Evolutionary conservation across 2,113 vertebrate genomes (phyloP), one percentile per base, ranked within the genome.

Genomic region (Phylloscopus whistleri): DNA sequence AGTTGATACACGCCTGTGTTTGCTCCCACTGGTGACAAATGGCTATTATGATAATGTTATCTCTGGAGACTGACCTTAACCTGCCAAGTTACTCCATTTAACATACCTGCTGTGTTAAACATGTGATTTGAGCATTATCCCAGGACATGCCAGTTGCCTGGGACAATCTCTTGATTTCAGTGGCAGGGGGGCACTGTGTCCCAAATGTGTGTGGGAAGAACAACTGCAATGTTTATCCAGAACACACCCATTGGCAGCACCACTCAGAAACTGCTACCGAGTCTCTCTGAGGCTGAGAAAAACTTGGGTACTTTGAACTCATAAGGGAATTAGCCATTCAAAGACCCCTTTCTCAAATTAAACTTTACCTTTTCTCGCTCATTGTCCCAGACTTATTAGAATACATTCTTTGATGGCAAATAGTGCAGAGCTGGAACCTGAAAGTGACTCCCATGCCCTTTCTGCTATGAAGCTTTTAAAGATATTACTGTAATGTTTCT

Each of bases 11-110:
- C 66, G 62, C 24, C 73, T 77, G 35, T 87, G 53, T 84, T 95
- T 96, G 41, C 35, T 95, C 51, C 46, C 73, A 49, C 43, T 52
- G 75, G 76, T 94, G 52, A 93, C 75, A 96, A 97, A 97, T 92
- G 76, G 44, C 49, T 83, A 12, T 87, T 49, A 67, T 41, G 86
- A 92, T 89, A 96, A 75, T 13, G 59, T 86, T 97, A 75, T 93
- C 89, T 83, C 74, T 75, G 43, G 53, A n/a, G 52, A 39, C 67
- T 81, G 90, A 90, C 93, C 94, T 97, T 92, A 94, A 92, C 82
- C 90, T 90, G 84, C 41, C 51, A 90, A 68, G 33, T 66, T 94
- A 35, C 59, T 94, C 75, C 74, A 64, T 91, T 81, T 93, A 87
- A 90, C 28, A 49, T 94, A 90, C 68, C 76, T 95, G 39, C 64